Evolutionary conservation across 2,113 vertebrate species (phyloP), one percentile per base, ranked within the genome.

Genomic region (Orycteropus afer): DNA sequence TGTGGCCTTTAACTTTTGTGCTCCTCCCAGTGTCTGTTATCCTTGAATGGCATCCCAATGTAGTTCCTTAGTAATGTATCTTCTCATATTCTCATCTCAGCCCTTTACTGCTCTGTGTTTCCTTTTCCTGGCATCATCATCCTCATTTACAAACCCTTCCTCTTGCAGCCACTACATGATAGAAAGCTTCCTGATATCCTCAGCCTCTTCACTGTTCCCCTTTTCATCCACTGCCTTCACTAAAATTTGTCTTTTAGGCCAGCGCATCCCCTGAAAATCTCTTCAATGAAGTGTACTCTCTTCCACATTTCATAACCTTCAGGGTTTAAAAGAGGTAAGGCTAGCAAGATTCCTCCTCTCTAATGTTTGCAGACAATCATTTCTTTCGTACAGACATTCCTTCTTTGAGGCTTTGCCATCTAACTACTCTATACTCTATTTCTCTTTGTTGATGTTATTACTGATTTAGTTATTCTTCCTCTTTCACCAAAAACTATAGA

Each of bases 21-120:
- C n/a, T n/a, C n/a, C n/a, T n/a, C n/a, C n/a, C n/a, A n/a, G n/a
- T n/a, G n/a, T n/a, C n/a, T n/a, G n/a, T n/a, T n/a, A n/a, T n/a
- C n/a, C n/a, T n/a, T n/a, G n/a, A 80, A 67, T 92, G 74, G 18
- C 7, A 84, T 34, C 18, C 51, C 32, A 53, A 8, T 55, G 5
- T 29, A n/a, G 37, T 63, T 90, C n/a, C n/a, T 47, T 40, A 63
- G 45, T 82, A 51, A 90, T 22, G 32, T 81, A 65, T 45, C 78
- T 63, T 87, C 86, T 57, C 74, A 47, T 91, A 76, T 57, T 96
- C 80, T 90, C 2, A 22, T 53, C 25, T 97, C 27, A 88, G 29
- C 32, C 57, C 25, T 53, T 71, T 77, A 59, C 34, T 78, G 29
- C 34, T 78, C 34, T 59, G 27, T 22, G 37, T 57, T 79, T 82